Percentiles rank a stretch among this genome's conserved stretches.
Evolutionary conservation across 2,888 invertebrate species (phyloP).

Genomic region (Lepidocyrtoides sp.): DNA sequence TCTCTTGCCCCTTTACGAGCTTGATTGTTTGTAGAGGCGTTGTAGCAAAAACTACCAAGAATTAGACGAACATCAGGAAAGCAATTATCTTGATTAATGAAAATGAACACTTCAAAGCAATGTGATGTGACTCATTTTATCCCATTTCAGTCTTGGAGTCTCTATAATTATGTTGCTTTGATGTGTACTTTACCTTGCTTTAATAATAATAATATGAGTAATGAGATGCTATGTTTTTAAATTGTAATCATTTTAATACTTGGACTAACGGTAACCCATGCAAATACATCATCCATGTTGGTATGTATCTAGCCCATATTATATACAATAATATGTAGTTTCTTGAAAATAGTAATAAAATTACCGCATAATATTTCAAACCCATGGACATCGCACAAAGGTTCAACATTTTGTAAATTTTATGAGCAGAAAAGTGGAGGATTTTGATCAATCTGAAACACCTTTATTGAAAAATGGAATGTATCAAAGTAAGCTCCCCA

Average conservation of each 20-base stretch:
- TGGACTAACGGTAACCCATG: not conserved
- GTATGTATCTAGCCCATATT: not conserved
- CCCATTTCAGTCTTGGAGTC: not conserved
- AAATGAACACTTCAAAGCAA: conserved; percentile 8
- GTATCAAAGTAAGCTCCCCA: too few relatives aligned
- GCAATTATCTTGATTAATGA: not conserved
- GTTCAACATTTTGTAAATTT: too few relatives aligned
- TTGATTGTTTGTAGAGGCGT: not conserved
- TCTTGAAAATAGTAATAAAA: too few relatives aligned
- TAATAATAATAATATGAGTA: not conserved
- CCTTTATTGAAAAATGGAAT: too few relatives aligned
- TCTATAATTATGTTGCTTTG: not conserved
- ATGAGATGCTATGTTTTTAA: not conserved
- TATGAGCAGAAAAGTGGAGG: too few relatives aligned
- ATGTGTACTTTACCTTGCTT: not conserved
- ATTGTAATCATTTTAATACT: not conserved
- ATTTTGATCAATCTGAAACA: too few relatives aligned
- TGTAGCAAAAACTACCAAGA: not conserved
- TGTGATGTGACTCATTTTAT: not conserved
- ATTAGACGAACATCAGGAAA: not conserved
- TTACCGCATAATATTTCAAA: too few relatives aligned
- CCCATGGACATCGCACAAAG: too few relatives aligned
- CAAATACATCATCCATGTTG: too few relatives aligned
- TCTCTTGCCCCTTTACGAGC: not conserved
- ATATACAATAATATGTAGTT: not conserved